phyloP scores from a whole-genome alignment of 2,888 invertebrate species.

The Nomada lathburiana region DNA sequence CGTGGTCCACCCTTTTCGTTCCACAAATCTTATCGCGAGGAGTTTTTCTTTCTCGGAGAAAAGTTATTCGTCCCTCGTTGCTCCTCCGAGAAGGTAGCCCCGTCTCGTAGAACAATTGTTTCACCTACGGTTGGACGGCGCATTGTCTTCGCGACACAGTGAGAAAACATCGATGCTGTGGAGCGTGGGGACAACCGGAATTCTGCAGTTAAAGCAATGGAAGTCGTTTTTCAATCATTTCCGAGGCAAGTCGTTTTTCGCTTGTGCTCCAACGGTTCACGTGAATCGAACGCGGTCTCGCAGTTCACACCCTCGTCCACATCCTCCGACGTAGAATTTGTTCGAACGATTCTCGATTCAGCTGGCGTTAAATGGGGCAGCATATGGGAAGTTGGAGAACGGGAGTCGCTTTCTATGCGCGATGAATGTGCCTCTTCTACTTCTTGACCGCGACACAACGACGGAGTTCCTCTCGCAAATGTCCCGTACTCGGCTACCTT shows the following conservation, averaged over 20 bases:
- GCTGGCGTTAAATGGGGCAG: slow-evolving; percentile 32
- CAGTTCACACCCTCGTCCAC: slow-evolving; percentile 7
- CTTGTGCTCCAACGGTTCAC: neutral
- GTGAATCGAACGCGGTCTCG: slow-evolving; percentile 29
- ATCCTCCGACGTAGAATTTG: slow-evolving; percentile 22
- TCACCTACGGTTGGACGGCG: neutral
- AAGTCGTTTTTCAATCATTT: neutral
- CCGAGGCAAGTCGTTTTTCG: neutral
- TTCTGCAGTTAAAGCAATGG: neutral
- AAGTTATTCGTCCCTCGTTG: neutral
- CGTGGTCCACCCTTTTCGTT: neutral
- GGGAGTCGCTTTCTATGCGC: slow-evolving; percentile 28
- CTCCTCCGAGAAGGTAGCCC: neutral
- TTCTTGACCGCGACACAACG: neutral
- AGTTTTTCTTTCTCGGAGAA: neutral
- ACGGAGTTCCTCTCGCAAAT: too few species aligned
- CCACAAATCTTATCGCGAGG: neutral
- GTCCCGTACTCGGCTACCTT: too few species aligned
- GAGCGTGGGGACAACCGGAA: neutral
- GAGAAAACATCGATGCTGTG: neutral
- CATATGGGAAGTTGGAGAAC: slow-evolving; percentile 30
- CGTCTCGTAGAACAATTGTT: neutral
- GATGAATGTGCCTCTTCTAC: neutral
- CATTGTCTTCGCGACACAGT: slow-evolving; percentile 22
- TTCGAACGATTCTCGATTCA: slow-evolving; percentile 23